Percentiles rank a stretch among this genome's conserved stretches.
phyloP scores from a whole-genome alignment of 1,140 invertebrate species.

The Monomorium pharaonis region DNA sequence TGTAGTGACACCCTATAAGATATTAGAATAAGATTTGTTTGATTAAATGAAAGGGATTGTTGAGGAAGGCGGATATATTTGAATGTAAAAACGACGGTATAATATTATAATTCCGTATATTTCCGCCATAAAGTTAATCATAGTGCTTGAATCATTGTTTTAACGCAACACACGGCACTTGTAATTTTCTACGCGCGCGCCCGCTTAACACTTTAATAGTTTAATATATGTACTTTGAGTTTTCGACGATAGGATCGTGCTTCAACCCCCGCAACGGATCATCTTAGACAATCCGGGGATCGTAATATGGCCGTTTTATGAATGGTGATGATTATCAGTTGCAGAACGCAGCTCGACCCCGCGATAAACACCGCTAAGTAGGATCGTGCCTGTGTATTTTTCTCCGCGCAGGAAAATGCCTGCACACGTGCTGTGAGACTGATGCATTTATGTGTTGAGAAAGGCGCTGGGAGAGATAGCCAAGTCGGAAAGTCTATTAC shows the following conservation, averaged over 20 bases:
- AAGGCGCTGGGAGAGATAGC: not conserved
- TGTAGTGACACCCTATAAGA: too few relatives aligned
- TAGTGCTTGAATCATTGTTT: not conserved
- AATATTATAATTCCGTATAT: not conserved
- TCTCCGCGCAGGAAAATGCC: not conserved
- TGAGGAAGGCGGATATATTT: too few relatives aligned
- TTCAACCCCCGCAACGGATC: not conserved
- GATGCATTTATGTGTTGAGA: not conserved
- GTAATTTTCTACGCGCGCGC: conserved; percentile 20
- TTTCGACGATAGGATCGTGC: not conserved
- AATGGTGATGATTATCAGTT: not conserved
- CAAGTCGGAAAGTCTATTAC: conserved; percentile 29
- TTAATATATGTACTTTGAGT: conserved; percentile 15
- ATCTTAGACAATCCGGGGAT: not conserved
- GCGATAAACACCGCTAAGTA: not conserved
- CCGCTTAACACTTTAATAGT: conserved; percentile 13
- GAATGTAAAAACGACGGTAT: not conserved
- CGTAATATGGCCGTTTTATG: not conserved
- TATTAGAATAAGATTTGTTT: not conserved
- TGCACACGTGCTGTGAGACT: conserved; percentile 1
- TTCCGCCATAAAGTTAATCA: conserved; percentile 4
- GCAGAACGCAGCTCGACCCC: not conserved
- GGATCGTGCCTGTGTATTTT: not conserved
- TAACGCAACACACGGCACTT: not conserved
- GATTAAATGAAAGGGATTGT: not conserved